phyloP scores from a whole-genome alignment of 2,888 invertebrate genomes.

The Lasius fuliginosus region DNA sequence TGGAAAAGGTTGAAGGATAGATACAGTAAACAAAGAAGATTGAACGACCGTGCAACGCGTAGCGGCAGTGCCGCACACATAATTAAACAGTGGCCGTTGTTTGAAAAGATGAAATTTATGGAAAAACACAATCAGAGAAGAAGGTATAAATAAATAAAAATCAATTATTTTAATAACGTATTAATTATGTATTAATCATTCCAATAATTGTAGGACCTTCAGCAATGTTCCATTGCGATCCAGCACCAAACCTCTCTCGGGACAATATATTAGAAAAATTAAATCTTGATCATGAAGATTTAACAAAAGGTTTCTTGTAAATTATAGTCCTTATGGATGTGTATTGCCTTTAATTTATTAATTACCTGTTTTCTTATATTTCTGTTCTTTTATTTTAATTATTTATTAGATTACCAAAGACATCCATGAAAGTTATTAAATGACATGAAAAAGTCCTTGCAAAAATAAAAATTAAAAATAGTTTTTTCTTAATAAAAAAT shows the following conservation, averaged over 20 bases:
- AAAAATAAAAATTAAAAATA: not conserved
- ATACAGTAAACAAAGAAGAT: not conserved
- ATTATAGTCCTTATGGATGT: not conserved
- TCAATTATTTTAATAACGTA: not conserved
- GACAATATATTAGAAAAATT: not conserved
- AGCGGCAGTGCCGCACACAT: not conserved
- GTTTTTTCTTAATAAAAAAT: not conserved
- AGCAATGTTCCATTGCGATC: not conserved
- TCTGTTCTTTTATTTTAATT: too few species aligned
- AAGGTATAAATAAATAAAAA: not conserved
- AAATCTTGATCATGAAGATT: not conserved
- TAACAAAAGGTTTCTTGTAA: not conserved
- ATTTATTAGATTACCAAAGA: not conserved
- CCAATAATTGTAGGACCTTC: not conserved
- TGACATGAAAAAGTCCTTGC: not conserved
- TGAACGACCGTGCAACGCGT: not conserved
- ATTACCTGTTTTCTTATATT: too few species aligned
- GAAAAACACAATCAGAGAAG: constrained; percentile 6
- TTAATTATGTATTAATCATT: not conserved
- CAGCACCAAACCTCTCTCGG: not conserved
- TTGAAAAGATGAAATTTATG: constrained; percentile 9
- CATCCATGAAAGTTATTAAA: not conserved
- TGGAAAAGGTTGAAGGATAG: constrained; percentile 17
- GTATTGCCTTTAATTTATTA: not conserved
- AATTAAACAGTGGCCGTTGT: not conserved